phyloP scores from a whole-genome alignment of 2,797 vertebrate species.

The Botia almorhae region DNA sequence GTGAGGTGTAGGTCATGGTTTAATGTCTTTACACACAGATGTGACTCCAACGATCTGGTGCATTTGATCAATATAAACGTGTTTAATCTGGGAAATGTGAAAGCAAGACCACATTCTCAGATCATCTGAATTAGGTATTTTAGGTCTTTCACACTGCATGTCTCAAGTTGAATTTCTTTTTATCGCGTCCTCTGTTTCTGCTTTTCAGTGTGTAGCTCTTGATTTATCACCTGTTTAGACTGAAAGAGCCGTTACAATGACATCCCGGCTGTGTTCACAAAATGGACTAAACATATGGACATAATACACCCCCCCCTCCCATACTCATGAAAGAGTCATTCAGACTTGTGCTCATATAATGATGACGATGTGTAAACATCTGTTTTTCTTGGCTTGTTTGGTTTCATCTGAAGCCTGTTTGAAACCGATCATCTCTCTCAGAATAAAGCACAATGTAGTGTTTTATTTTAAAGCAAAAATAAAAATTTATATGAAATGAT shows the following conservation, averaged over 20 bases:
- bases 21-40: neutral
- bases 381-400: constrained; percentile 37
- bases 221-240: neutral
- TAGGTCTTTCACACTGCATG: neutral
- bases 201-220: constrained; percentile 4
- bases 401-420: constrained; percentile 34
- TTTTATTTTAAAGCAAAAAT: constrained; percentile 58
- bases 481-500: constrained; percentile 58
- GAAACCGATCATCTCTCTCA: constrained; percentile 46
- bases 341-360: constrained; percentile 12
- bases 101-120: constrained; percentile 36
- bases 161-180: neutral
- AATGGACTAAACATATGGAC: too few relatives aligned
- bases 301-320: too few relatives aligned
- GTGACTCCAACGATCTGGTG: constrained; percentile 43
- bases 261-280: neutral
- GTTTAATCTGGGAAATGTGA: constrained; percentile 4
- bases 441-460: constrained; percentile 56
- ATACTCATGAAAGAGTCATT: neutral
- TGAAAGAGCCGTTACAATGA: constrained; percentile 1
- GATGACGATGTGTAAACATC: constrained; percentile 16
- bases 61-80: constrained; percentile 9
- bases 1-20: neutral
- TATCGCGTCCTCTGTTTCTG: neutral
- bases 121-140: constrained; percentile 25